Base-by-base conservation (phyloP, 2,888 invertebrate species). In the Pollenia labialis region DNA sequence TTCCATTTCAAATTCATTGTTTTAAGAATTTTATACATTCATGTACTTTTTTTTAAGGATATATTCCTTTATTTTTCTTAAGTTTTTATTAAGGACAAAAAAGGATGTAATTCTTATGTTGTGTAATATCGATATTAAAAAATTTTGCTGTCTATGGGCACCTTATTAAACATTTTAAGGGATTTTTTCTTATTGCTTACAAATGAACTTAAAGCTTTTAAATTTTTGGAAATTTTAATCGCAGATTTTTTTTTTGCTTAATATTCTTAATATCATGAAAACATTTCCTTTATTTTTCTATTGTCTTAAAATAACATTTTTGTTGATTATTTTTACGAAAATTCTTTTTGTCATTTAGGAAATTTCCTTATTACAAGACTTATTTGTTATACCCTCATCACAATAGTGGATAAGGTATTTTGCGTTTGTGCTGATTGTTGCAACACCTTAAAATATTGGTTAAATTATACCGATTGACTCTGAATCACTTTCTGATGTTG, bases 1-100 rank as follows among this genome's bases (percentile, higher is more conserved):
- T 82, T 81, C n/a, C 66, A 66, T 74, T 48, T 74, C 23, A 12
- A 46, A 54, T 12, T 75, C 52, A 46, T 14, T 69, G 58, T 48
- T 32, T 18, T 56, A 7, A 32, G 32, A 32, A 14, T 23, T 60
- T 50, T 50, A 44, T 23, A 0, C 11, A 23, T 54, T 23, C 69
- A 16, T 3, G 18, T 18, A 58, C 58, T 72, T 48, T 11, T 0
- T 16, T 48, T 50, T 60, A 32, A 40, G 48, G 1, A 48, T 8
- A n/a, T 10, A 6, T 40, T 18, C 6, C 50, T 50, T 50, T 50
- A 8, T 40, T 16, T 52, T 52, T 52, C 7, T 32, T 58, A 11
- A 58, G 2, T 58, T 32, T 58, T 42, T 42, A 42, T 50, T 68
- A 68, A 7, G 50, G 40, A 2, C n/a, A 52, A 40, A 54, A 16